Evolutionary conservation across 2,113 vertebrate genomes (phyloP).

Genomic region (Rostratula benghalensis): DNA sequence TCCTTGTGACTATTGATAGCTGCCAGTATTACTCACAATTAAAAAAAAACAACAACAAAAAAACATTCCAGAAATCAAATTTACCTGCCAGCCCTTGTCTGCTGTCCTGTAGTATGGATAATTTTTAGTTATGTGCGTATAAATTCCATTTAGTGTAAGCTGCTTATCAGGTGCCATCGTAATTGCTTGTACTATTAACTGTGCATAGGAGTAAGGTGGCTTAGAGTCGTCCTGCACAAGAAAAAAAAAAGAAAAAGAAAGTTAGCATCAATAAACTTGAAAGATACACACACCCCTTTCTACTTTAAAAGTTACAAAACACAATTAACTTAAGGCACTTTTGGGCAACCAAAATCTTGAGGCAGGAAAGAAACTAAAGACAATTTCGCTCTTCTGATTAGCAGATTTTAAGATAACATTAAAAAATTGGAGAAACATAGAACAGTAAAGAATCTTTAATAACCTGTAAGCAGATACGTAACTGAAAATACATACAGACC

Average conservation of each 20-base stretch:
- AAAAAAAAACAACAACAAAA: not conserved
- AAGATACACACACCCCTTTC: not conserved
- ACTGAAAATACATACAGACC: not conserved
- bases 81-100: slow-evolving; percentile 99
- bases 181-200: slow-evolving; percentile 96
- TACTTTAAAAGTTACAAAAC: not conserved
- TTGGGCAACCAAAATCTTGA: accelerated
- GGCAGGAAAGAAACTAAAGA: not conserved
- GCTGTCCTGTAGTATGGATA: slow-evolving; percentile 97
- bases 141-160: slow-evolving; percentile 95
- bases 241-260: not conserved
- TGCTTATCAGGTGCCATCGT: slow-evolving; percentile 96
- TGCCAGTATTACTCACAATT: not conserved
- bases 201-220: slow-evolving; percentile 95
- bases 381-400: not conserved
- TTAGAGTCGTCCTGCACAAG: slow-evolving; percentile 91
- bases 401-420: not conserved
- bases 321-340: not conserved
- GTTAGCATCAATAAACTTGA: not conserved
- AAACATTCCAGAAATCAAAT: not conserved
- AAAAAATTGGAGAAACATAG: not conserved
- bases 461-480: not conserved
- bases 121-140: slow-evolving; percentile 97
- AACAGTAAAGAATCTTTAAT: not conserved
- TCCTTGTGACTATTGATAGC: not conserved